phyloP scores from a whole-genome alignment of 2,113 vertebrate genomes.

The Pterocles burchelli region DNA sequence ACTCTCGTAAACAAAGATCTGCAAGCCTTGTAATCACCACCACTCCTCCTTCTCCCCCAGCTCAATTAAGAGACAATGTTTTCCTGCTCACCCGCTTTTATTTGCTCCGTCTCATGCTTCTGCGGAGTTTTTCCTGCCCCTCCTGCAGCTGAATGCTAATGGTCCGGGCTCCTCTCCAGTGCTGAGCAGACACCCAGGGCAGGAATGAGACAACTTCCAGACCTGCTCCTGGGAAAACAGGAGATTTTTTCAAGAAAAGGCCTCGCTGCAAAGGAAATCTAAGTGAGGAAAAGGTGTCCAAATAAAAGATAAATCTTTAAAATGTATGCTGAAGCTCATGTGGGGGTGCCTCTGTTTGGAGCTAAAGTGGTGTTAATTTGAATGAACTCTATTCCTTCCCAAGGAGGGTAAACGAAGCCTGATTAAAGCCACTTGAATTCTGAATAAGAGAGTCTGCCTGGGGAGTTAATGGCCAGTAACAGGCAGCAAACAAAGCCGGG shows the following conservation, averaged over 20 bases:
- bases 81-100: neutral
- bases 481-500: slow-evolving; percentile 6
- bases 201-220: neutral
- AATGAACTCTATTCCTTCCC: neutral
- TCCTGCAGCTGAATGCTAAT: neutral
- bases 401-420: neutral
- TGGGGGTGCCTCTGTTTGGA: neutral
- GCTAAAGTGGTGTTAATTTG: neutral
- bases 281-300: neutral
- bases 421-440: slow-evolving; percentile 51
- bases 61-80: neutral
- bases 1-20: neutral
- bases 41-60: neutral
- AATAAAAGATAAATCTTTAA: neutral
- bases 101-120: neutral
- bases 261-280: neutral
- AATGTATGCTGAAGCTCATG: neutral
- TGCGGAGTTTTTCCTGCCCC: neutral
- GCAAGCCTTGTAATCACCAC: neutral
- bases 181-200: neutral
- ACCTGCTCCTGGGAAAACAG: neutral
- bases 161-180: neutral
- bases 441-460: neutral
- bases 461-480: slow-evolving; percentile 45
- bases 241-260: neutral